Conservation (phyloP, 2,797 vertebrate species). For the Neosilurus mollespiculum region DNA sequence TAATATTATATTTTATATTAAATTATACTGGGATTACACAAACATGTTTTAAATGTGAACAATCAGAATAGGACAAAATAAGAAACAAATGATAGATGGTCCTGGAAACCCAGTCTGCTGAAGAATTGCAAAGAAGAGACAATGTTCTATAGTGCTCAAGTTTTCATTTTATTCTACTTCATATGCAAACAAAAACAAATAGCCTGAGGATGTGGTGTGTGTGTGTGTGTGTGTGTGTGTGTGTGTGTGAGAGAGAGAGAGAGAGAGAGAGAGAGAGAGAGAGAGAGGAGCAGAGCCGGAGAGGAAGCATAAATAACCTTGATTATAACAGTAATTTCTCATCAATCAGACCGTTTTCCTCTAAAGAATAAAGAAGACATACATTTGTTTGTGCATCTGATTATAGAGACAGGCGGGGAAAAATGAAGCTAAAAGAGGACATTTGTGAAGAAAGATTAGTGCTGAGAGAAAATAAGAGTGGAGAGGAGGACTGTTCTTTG, state of each 20-base stretch:
- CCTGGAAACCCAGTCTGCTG: neutral
- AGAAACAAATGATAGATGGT: constrained; percentile 15
- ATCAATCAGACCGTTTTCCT: constrained; percentile 39
- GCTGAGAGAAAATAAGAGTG: constrained; percentile 20
- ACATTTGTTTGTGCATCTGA: constrained; percentile 44
- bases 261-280: constrained; percentile 3
- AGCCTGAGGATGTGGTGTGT: constrained; percentile 11
- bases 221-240: too few relatives aligned
- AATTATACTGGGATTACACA: constrained; percentile 23
- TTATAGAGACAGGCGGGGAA: constrained; percentile 27
- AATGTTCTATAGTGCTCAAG: neutral
- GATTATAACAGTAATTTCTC: constrained; percentile 53
- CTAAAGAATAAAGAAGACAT: constrained; percentile 29
- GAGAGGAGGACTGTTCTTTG: constrained; percentile 34
- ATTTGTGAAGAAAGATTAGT: constrained; percentile 6
- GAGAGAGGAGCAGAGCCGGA: neutral
- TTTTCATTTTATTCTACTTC: neutral
- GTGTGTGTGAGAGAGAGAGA: neutral
- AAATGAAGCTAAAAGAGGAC: neutral
- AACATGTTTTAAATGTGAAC: constrained; percentile 25
- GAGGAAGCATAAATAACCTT: constrained; percentile 35
- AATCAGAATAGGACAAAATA: neutral
- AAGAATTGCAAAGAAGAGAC: constrained; percentile 17
- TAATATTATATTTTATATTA: constrained; percentile 4
- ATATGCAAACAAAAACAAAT: constrained; percentile 3